Percentiles rank a stretch among this genome's conserved stretches.
Conservation (phyloP, 2,797 vertebrate species). For the Peromyscus melanophrys region DNA sequence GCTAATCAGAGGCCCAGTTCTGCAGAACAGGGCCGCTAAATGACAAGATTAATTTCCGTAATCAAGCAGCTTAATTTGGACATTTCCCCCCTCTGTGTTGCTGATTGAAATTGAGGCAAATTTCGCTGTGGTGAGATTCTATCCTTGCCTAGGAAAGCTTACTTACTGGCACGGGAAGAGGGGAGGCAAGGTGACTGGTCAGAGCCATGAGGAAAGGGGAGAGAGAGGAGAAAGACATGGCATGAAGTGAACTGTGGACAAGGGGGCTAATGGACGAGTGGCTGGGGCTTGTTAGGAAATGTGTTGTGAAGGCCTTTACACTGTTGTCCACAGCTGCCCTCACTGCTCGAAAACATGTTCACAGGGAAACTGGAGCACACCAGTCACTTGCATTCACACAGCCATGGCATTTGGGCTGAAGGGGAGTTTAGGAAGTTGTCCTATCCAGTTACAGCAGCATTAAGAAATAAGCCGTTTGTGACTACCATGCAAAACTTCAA, state of each 20-base stretch:
- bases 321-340: neutral
- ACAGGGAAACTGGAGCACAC: neutral
- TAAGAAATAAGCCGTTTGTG: neutral
- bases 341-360: constrained; percentile 49
- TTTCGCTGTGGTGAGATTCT: constrained; percentile 86
- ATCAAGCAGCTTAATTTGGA: constrained; percentile 91
- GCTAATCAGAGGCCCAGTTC: constrained; percentile 90
- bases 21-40: constrained; percentile 88
- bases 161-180: constrained; percentile 68
- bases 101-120: constrained; percentile 90
- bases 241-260: constrained; percentile 52
- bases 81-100: constrained; percentile 86
- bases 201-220: neutral
- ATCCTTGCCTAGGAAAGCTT: constrained; percentile 75
- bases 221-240: neutral
- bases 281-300: constrained; percentile 70
- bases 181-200: constrained; percentile 55
- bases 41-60: constrained; percentile 92
- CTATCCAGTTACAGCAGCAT: neutral
- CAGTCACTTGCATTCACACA: neutral
- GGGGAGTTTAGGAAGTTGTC: neutral
- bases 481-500: constrained; percentile 34
- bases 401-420: neutral
- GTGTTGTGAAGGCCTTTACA: constrained; percentile 63
- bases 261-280: constrained; percentile 18